Percentiles rank a stretch among this genome's conserved stretches.
phyloP scores from a whole-genome alignment of 2,797 vertebrate species.

The Limosa lapponica region DNA sequence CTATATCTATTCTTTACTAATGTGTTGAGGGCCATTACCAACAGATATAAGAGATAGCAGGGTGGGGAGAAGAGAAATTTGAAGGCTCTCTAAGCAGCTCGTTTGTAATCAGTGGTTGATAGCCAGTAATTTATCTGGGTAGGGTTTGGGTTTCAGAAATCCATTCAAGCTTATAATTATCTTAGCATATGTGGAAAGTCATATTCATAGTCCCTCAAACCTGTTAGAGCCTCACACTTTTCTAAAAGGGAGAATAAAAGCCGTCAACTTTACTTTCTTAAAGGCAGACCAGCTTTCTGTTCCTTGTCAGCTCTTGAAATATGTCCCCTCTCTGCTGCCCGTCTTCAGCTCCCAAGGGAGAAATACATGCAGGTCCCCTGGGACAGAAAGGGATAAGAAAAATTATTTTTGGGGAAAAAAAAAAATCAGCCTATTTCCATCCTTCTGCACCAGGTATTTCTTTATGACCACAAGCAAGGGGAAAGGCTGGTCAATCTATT shows the following conservation, averaged over 20 bases:
- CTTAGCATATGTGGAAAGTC: constrained; percentile 7
- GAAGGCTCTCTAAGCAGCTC: background rate
- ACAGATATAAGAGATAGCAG: background rate
- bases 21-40: background rate
- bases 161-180: constrained; percentile 40
- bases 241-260: background rate
- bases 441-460: background rate
- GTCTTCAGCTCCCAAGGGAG: background rate
- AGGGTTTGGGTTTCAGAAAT: constrained; percentile 13
- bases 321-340: background rate
- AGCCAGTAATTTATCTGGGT: constrained; percentile 11
- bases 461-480: background rate
- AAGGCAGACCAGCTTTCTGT: background rate
- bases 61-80: background rate
- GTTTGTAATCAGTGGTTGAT: background rate
- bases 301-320: background rate
- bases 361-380: background rate
- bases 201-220: background rate
- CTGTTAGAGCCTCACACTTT: background rate
- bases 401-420: background rate
- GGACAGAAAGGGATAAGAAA: background rate
- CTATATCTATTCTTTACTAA: background rate
- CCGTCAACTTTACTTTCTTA: background rate
- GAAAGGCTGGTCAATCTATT: background rate
- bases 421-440: background rate